A percentile compares a stretch with the other conserved stretches of the same genome.
These are phyloP conservation scores for Phalacrocorax brasilianus DNA, from an alignment of 2,113 vertebrate species.

Conservation along the genomic window DNA sequence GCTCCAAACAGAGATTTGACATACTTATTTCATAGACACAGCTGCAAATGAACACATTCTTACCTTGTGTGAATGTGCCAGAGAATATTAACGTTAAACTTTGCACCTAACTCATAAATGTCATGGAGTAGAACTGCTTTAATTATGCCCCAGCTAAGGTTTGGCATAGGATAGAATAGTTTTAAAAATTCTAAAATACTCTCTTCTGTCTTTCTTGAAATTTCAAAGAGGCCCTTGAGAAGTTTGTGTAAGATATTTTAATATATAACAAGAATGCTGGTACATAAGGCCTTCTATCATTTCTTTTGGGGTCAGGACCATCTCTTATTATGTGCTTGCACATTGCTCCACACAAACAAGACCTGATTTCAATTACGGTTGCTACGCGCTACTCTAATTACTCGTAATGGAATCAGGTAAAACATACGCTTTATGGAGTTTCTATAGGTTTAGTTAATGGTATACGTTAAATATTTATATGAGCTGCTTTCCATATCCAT, in stretches of 20 bases:
- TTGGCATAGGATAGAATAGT: neutral
- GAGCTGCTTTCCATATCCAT: neutral
- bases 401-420: neutral
- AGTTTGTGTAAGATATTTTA: neutral
- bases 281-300: neutral
- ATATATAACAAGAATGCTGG: neutral
- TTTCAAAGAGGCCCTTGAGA: neutral
- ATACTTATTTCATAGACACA: neutral
- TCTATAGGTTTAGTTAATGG: neutral
- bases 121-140: neutral
- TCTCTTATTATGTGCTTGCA: neutral
- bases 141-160: neutral
- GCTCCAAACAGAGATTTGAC: neutral
- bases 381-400: neutral
- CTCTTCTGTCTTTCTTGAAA: neutral
- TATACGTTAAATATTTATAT: slow-evolving; percentile 8
- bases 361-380: neutral
- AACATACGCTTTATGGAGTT: neutral
- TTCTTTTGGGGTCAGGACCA: neutral
- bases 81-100: neutral
- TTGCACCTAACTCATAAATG: neutral
- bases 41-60: neutral
- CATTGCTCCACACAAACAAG: neutral
- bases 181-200: neutral
- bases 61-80: neutral